phyloP scores from a whole-genome alignment of 2,113 vertebrate genomes.

The Toxotes chatareus region DNA sequence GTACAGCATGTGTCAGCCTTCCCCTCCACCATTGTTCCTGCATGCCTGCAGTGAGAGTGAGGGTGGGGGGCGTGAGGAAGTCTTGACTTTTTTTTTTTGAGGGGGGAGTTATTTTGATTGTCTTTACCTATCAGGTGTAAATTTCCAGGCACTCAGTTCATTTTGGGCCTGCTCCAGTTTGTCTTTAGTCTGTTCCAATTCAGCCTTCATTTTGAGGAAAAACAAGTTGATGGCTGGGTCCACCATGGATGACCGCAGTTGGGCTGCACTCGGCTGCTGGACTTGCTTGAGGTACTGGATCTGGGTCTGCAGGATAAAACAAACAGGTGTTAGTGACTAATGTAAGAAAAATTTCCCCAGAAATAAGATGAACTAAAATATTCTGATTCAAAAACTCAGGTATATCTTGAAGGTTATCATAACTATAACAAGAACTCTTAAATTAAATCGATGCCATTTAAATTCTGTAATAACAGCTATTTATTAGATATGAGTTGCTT shows the following conservation, averaged over 20 bases:
- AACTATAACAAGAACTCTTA: not conserved
- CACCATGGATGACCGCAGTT: slow-evolving; percentile 98
- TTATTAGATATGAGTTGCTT: not conserved
- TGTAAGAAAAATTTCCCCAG: not conserved
- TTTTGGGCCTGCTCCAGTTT: slow-evolving; percentile 99
- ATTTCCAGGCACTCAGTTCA: slow-evolving; percentile 99
- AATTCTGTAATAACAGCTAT: not conserved
- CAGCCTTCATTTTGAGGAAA: slow-evolving; percentile 99
- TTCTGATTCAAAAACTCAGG: not conserved
- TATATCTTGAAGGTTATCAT: not conserved
- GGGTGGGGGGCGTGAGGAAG: slow-evolving; percentile 97
- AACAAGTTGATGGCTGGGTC: slow-evolving; percentile 99
- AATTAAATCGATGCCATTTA: not conserved
- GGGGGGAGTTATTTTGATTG: slow-evolving; percentile 96
- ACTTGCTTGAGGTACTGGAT: slow-evolving; percentile 99
- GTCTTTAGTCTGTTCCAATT: slow-evolving; percentile 99
- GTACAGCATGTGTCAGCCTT: slow-evolving; percentile 95
- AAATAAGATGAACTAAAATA: not conserved
- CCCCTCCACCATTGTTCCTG: slow-evolving; percentile 91
- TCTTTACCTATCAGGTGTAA: slow-evolving; percentile 99
- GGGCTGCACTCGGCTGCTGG: slow-evolving; percentile 97
- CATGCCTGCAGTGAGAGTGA: slow-evolving; percentile 98
- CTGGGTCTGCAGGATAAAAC: slow-evolving; percentile 92
- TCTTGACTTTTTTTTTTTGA: slow-evolving; percentile 90
- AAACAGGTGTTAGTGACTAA: slow-evolving; percentile 66